Percentiles rank a stretch among this genome's conserved stretches.
phyloP scores from a whole-genome alignment of 1,140 invertebrate species.

The Sarcophaga peregrina region DNA sequence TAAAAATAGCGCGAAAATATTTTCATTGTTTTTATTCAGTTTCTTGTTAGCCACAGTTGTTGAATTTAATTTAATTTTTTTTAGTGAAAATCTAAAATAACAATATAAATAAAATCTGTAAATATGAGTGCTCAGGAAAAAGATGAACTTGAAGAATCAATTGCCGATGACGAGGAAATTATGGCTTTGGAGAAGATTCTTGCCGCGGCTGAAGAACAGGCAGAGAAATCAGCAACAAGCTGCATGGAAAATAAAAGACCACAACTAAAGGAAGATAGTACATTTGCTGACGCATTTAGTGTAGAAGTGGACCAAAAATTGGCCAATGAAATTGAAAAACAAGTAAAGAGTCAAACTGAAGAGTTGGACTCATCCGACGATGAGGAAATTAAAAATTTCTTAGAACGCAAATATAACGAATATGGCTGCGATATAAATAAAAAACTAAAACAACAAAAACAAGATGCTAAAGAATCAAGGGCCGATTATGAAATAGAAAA shows the following conservation, averaged over 20 bases:
- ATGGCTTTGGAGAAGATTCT: slow-evolving; percentile 58
- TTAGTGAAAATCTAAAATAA: too few relatives aligned
- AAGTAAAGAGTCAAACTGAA: not conserved
- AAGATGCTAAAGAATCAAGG: slow-evolving; percentile 65
- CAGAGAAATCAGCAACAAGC: not conserved
- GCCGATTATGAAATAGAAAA: slow-evolving; percentile 64
- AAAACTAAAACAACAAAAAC: slow-evolving; percentile 69
- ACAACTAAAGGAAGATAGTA: slow-evolving; percentile 56
- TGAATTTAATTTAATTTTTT: too few relatives aligned
- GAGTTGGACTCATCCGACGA: slow-evolving; percentile 80
- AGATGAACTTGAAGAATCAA: slow-evolving; percentile 44
- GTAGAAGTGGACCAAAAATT: slow-evolving; percentile 46
- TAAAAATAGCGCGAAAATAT: too few relatives aligned
- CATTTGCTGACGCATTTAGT: slow-evolving; percentile 58
- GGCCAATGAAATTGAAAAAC: slow-evolving; percentile 1
- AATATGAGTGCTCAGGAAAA: slow-evolving; percentile 29
- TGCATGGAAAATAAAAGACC: slow-evolving; percentile 47
- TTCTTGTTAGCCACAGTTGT: too few relatives aligned
- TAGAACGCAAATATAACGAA: slow-evolving; percentile 76
- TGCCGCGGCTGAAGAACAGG: slow-evolving; percentile 49
- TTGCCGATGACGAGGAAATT: slow-evolving; percentile 59
- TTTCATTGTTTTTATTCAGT: too few relatives aligned
- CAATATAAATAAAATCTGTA: not conserved
- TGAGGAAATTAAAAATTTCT: slow-evolving; percentile 79
- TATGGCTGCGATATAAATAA: slow-evolving; percentile 77